Evolutionary conservation across 2,113 vertebrate species (phyloP), one percentile per base, ranked within the genome.

Genomic region (Hiodon alosoides): DNA sequence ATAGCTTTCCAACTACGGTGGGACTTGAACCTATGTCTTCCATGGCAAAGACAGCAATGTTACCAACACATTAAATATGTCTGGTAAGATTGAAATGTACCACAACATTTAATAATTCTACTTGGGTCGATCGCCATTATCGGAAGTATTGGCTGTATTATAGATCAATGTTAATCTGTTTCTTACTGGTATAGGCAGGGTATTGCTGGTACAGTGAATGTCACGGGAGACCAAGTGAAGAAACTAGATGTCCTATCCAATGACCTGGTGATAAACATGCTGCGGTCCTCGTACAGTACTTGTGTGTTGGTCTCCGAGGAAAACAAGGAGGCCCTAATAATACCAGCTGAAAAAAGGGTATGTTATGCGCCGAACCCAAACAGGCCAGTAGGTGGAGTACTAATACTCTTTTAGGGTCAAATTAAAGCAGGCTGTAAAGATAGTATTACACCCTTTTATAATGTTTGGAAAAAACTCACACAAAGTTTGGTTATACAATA

Each of bases 181-280:
- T 67, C 16, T 72, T 9, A 69, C 59, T 66, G 11, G 53, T 65
- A 11, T 73, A 99, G 96, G 85, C 97, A 93, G 54, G 97, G 96
- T 57, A 83, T 99, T 51, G 93, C 95, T 0, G 96, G 97, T 13
- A 91, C 90, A 0, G 90, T 96, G 77, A 99, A 98, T 0, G 94
- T 96, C 86, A 99, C 97, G 0, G 97, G 96, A 0, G 96, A 98
- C 0, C 94, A 99, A 1, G 93, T 95, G 88, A 99, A 99, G 90
- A 98, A 99, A 82, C 86, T 99, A 88, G 97, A 98, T 1, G 90
- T 98, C 4, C 81, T 99, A 55, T 98, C 97, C 60, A 98, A 96
- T 70, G 83, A 92, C 59, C 84, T 99, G 87, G 89, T 98, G 69
- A 93, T 97, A 86, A 98, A 98, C 79, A 96, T 98, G 96, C 91